Base-by-base conservation (phyloP, 2,113 vertebrate species). In the Phainopepla nitens region DNA sequence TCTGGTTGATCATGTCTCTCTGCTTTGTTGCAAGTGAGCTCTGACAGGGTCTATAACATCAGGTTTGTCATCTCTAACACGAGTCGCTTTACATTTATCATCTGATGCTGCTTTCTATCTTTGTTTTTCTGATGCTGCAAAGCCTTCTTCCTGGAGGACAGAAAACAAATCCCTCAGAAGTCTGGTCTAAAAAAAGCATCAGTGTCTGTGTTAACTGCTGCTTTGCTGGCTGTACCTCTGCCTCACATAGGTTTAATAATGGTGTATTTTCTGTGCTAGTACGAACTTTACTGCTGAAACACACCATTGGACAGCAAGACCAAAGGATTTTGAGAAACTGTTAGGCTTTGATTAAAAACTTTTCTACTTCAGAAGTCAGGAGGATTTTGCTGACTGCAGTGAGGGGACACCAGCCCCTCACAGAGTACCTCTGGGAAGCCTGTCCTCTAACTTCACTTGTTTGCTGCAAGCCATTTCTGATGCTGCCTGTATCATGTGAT, bases 121-220 rank as follows among this genome's bases (percentile, higher is more conserved):
- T 93, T 93, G 65, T 83, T 76, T 54, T 94, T 39, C 42, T 90
- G 58, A 41, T 83, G 80, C 64, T 93, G 54, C 79, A 89, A 68
- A 47, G 19, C 89, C 94, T 96, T 97, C 72, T 91, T 96, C 91
- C 97, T 98, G 83, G 80, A 95, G 17, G 50, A 50, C 31, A 92
- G 62, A 92, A 85, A 89, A 80, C 36, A 93, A 90, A 73, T 28
- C 39, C 21, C 47, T 75, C 58, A 20, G 42, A 86, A 87, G 60
- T 60, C 41, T 68, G 18, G 4, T 41, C 66, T 79, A 14, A 76
- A 78, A 54, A 84, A 80, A 83, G 3, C 54, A 70, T n/a, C 33
- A 50, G 2, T 31, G 18, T 75, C 58, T 86, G 56, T 64, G 14
- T 36, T 77, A 89, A 39, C 83, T 81, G 50, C 58, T 90, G 56